Conservation (phyloP, 2,888 invertebrate species). For the Epirrhoe tristata region DNA sequence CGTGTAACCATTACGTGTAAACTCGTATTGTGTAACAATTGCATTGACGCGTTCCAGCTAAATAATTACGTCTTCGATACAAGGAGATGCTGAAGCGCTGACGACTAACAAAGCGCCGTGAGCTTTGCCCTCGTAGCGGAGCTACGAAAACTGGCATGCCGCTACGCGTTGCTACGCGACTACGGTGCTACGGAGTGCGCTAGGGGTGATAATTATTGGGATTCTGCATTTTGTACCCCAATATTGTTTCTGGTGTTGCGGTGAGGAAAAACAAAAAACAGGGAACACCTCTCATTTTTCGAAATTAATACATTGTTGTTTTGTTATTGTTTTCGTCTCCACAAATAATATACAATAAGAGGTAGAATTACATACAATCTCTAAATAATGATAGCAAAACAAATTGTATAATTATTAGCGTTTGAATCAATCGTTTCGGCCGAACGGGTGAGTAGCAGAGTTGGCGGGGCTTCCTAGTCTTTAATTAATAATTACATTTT, state of each 20-base stretch:
- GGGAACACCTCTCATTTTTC: neutral
- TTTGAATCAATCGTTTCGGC: neutral
- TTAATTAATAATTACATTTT: too few relatives aligned
- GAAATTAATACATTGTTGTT: neutral
- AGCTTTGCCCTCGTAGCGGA: constrained; percentile 4
- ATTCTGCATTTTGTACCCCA: neutral
- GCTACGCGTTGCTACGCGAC: constrained; percentile 17
- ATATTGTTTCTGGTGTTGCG: neutral
- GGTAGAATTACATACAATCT: neutral
- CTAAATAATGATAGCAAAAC: too few relatives aligned
- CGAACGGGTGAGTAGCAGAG: neutral
- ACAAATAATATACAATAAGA: neutral
- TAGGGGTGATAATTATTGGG: neutral
- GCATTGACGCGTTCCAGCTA: too few relatives aligned
- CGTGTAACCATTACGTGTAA: too few relatives aligned
- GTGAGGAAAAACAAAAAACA: too few relatives aligned
- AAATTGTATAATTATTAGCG: too few relatives aligned
- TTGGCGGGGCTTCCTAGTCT: neutral
- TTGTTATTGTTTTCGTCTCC: neutral
- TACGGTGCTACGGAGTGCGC: neutral
- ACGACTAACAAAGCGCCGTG: too few relatives aligned
- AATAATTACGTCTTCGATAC: too few relatives aligned
- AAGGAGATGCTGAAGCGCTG: too few relatives aligned
- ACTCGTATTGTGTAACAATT: too few relatives aligned
- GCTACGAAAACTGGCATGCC: neutral